A percentile compares a stretch with the other conserved stretches of the same genome.
These are phyloP conservation scores for Clarias gariepinus DNA, from an alignment of 2,113 vertebrate species.

Conservation along the genomic window DNA sequence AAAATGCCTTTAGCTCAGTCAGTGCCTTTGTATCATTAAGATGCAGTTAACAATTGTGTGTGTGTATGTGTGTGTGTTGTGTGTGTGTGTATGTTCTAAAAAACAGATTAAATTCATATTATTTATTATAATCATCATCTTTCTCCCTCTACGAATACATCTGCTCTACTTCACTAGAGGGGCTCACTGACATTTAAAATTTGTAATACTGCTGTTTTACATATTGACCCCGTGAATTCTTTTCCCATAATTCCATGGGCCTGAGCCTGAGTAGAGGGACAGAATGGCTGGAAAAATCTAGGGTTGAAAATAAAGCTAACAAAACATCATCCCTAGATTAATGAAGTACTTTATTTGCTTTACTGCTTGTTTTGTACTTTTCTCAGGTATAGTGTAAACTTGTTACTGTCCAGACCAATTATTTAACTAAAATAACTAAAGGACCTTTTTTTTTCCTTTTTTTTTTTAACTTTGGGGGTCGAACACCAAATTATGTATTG, in stretches of 20 bases:
- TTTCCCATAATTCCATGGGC: conserved; percentile 19
- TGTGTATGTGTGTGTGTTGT: conserved; percentile 23
- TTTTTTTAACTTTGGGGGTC: conserved; percentile 15
- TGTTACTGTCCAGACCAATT: conserved; percentile 53
- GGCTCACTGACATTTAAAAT: conserved; percentile 7
- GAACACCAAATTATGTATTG: conserved; percentile 44
- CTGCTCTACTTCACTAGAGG: conserved; percentile 7
- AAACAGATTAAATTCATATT: conserved; percentile 48
- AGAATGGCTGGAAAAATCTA: conserved; percentile 21
- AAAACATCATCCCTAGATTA: conserved; percentile 8
- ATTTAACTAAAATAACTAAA: conserved; percentile 35
- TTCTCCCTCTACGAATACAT: conserved; percentile 14
- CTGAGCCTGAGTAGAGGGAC: conserved; percentile 42
- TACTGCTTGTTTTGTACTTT: conserved; percentile 46
- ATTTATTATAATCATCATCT: conserved; percentile 52
- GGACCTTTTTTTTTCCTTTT: conserved; percentile 4
- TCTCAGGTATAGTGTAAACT: conserved; percentile 54
- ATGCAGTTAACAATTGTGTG: conserved; percentile 51
- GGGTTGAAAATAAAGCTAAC: conserved; percentile 35
- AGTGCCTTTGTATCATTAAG: conserved; percentile 57
- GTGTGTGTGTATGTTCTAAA: conserved; percentile 21
- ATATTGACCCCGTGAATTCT: conserved; percentile 23
- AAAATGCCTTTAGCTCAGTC: conserved; percentile 51
- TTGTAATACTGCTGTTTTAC: conserved; percentile 49
- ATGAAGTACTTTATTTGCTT: conserved; percentile 42